These are phyloP conservation scores for Pocillopora meandrina DNA, from an alignment of 92 coral and sea anemone species.

Conservation along the genomic window DNA sequence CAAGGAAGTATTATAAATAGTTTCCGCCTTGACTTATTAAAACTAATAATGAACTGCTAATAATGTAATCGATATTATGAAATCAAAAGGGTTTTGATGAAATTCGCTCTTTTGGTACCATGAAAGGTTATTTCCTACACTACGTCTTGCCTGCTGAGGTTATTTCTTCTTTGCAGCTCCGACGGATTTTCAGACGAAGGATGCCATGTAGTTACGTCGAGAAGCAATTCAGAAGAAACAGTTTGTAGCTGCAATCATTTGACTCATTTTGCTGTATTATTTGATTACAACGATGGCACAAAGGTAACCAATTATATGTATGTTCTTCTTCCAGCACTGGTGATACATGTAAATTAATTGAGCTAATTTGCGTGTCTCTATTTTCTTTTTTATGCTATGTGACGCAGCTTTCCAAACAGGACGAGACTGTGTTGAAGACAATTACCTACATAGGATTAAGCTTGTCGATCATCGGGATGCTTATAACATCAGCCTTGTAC, in stretches of 20 bases:
- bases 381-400: background rate
- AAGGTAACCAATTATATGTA: background rate
- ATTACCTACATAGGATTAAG: background rate
- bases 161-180: background rate
- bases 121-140: background rate
- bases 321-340: no score
- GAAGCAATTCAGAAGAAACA: background rate
- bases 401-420: background rate
- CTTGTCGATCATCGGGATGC: background rate
- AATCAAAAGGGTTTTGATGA: background rate
- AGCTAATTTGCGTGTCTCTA: background rate
- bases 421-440: background rate
- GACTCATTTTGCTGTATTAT: conserved; percentile 4
- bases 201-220: background rate
- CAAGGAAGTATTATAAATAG: no score
- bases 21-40: no score
- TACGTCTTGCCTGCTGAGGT: background rate
- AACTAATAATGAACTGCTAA: no score
- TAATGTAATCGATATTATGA: background rate
- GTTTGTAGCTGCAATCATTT: background rate
- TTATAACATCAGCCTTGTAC: no score
- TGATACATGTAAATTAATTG: background rate
- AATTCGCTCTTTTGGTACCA: no score
- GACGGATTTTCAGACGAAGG: background rate
- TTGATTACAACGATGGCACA: background rate